phyloP scores from a whole-genome alignment of 2,113 vertebrate genomes.

The Crotophaga sulcirostris region DNA sequence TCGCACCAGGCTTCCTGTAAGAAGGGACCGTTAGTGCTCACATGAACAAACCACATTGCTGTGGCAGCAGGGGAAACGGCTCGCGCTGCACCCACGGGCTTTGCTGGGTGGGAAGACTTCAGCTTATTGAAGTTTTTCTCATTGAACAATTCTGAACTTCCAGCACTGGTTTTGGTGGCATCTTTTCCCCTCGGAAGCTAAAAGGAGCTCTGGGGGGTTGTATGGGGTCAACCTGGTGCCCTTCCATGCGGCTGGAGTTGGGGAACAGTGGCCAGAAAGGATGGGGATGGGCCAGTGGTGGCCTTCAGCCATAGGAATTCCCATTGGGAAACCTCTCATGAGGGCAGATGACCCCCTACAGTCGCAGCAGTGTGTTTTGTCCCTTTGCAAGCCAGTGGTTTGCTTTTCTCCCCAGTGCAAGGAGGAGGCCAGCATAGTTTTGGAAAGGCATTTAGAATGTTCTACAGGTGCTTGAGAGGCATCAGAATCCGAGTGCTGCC shows the following conservation, averaged over 20 bases:
- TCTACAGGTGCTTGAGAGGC: neutral
- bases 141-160: neutral
- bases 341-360: neutral
- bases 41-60: neutral
- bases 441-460: neutral
- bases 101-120: neutral
- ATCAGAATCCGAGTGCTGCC: neutral
- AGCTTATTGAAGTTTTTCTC: neutral
- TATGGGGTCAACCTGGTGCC: neutral
- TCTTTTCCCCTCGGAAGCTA: neutral
- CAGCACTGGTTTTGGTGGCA: neutral
- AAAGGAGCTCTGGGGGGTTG: neutral
- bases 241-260: fast-evolving
- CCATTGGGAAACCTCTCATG: fast-evolving
- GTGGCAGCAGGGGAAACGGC: neutral
- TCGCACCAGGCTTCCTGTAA: neutral
- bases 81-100: neutral
- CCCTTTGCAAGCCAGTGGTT: neutral
- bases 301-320: neutral
- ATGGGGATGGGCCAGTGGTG: neutral
- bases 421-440: neutral
- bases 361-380: neutral
- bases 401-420: neutral
- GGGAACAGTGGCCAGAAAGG: neutral
- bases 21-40: neutral